Percentiles rank a stretch among this genome's conserved stretches.
These are phyloP conservation scores for Paracyclopina nana DNA, from an alignment of 1,140 invertebrate species.

Conservation along the genomic window DNA sequence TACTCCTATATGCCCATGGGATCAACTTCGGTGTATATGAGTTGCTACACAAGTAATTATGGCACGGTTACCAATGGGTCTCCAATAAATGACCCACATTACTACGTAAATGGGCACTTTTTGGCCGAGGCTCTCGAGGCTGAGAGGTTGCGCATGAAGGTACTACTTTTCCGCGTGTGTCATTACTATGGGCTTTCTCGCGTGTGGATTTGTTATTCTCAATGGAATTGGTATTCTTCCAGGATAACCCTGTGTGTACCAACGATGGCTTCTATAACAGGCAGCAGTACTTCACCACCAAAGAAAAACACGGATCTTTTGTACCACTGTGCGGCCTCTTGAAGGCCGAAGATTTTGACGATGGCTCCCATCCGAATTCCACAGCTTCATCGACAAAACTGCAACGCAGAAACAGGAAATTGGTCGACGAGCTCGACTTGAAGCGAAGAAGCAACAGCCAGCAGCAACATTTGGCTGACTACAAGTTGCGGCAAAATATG, in stretches of 20 bases:
- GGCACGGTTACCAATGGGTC: slow-evolving; percentile 1
- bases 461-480: neutral
- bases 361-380: slow-evolving; percentile 9
- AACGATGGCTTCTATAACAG: slow-evolving; percentile 32
- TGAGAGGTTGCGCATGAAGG: neutral
- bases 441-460: neutral
- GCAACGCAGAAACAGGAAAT: neutral
- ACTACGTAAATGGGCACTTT: neutral
- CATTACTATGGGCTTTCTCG: neutral
- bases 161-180: neutral
- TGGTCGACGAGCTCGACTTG: neutral
- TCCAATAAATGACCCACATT: neutral
- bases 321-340: neutral
- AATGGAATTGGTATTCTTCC: too few relatives aligned
- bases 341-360: slow-evolving; percentile 7
- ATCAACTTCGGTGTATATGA: too few relatives aligned
- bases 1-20: too few relatives aligned
- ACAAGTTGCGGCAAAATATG: neutral
- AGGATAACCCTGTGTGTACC: slow-evolving; percentile 27
- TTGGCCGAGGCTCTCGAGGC: neutral
- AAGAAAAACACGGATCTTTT: slow-evolving; percentile 11
- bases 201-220: neutral
- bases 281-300: slow-evolving; percentile 20
- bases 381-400: too few relatives aligned
- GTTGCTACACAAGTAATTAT: too few relatives aligned